A percentile compares a stretch with the other conserved stretches of the same genome.
Conservation (phyloP, 2,113 vertebrate species). For the Nannobrachium achirus region DNA sequence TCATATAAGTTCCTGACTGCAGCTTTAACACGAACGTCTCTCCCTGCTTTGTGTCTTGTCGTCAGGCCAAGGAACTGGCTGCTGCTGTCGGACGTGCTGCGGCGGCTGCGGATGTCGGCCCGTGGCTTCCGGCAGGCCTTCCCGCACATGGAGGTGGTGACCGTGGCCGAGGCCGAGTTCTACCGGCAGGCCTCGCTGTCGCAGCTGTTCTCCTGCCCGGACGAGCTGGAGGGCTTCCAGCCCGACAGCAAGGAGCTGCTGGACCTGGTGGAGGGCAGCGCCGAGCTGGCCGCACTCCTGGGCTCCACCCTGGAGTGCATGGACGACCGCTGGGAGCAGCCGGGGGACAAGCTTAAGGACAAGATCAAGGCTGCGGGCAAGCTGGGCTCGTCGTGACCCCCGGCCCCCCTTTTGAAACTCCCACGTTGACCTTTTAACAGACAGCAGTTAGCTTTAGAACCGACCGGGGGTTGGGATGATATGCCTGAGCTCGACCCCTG, state of each 20-base stretch:
- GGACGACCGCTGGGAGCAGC: constrained; percentile 74
- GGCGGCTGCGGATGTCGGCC: constrained; percentile 88
- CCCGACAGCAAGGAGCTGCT: constrained; percentile 92
- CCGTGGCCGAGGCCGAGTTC: constrained; percentile 90
- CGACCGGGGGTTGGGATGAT: constrained; percentile 36
- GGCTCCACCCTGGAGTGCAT: constrained; percentile 91
- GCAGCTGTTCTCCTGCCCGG: constrained; percentile 90
- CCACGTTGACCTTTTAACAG: constrained; percentile 31
- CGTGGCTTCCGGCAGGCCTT: constrained; percentile 90
- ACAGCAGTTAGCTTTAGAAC: constrained; percentile 57
- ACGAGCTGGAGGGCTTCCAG: constrained; percentile 89
- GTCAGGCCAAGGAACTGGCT: constrained; percentile 93
- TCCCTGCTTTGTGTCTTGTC: constrained; percentile 1
- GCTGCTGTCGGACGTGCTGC: constrained; percentile 90
- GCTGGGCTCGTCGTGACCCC: constrained; percentile 67
- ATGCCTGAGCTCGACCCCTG: constrained; percentile 62
- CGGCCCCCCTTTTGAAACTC: constrained; percentile 15
- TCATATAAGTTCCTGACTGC: too few relatives aligned
- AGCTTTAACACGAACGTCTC: not conserved
- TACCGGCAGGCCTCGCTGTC: constrained; percentile 92
- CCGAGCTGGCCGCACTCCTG: constrained; percentile 88
- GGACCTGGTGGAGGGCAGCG: constrained; percentile 93
- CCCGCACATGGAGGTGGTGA: constrained; percentile 91
- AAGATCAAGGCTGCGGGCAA: constrained; percentile 61
- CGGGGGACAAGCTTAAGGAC: constrained; percentile 64